Evolutionary conservation across 2,888 invertebrate genomes (phyloP).

Genomic region (Acanthopleura granulata): DNA sequence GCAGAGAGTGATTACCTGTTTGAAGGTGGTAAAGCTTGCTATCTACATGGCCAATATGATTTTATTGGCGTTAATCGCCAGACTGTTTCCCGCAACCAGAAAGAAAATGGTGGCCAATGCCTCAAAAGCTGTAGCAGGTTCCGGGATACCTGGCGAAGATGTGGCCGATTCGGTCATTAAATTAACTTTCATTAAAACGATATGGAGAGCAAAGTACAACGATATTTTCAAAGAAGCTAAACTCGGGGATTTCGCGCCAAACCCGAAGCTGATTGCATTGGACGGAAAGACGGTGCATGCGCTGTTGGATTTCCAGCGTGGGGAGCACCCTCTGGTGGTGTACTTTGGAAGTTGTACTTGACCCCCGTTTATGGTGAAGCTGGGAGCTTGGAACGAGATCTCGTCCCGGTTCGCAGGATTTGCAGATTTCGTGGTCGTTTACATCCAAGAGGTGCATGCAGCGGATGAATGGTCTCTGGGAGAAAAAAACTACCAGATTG

Average conservation of each 20-base stretch:
- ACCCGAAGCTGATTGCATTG: neutral
- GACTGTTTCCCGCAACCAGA: neutral
- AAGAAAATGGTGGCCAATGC: neutral
- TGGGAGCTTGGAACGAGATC: conserved; percentile 32
- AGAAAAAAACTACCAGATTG: conserved; percentile 27
- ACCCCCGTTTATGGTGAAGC: conserved; percentile 42
- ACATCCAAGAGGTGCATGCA: conserved; percentile 42
- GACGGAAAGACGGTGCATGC: neutral
- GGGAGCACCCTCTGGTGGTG: conserved; percentile 36
- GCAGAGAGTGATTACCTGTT: too few relatives aligned
- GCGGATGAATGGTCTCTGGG: conserved; percentile 39
- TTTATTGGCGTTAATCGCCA: neutral
- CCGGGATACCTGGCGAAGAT: neutral
- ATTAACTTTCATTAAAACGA: neutral
- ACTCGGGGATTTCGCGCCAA: neutral
- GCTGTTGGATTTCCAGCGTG: conserved; percentile 9
- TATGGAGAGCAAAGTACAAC: conserved; percentile 11
- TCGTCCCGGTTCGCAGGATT: conserved; percentile 26
- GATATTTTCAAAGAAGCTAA: neutral
- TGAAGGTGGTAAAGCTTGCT: too few relatives aligned
- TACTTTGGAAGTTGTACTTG: conserved; percentile 30
- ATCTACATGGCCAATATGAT: neutral
- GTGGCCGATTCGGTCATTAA: neutral
- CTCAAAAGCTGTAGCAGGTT: neutral
- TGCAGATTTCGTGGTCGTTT: conserved; percentile 39